Conservation (phyloP, 2,797 vertebrate species). For the Pyrocephalus nanus region DNA sequence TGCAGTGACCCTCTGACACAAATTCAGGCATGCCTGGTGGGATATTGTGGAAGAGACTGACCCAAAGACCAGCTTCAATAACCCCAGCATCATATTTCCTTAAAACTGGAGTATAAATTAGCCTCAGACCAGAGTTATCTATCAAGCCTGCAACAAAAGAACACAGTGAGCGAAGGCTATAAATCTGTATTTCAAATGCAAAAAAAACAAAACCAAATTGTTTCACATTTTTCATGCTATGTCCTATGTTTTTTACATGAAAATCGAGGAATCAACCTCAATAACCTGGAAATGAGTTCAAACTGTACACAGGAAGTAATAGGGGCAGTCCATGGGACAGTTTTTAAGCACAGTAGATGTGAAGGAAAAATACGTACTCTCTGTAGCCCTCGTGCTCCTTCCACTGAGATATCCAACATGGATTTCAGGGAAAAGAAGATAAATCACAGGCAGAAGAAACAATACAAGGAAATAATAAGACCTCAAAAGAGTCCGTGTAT, state of each 20-base stretch:
- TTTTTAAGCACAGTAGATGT: background rate
- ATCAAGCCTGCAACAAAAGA: conserved; percentile 76
- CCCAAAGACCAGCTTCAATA: conserved; percentile 88
- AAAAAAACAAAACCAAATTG: background rate
- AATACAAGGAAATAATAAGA: background rate
- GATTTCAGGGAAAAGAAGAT: background rate
- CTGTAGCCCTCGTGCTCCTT: background rate
- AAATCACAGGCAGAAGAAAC: background rate
- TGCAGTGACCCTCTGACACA: conserved; percentile 86
- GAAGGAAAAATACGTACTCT: background rate
- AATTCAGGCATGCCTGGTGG: conserved; percentile 86
- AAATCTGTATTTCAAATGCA: background rate
- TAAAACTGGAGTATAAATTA: conserved; percentile 80
- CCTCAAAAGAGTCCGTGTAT: background rate
- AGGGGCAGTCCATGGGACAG: background rate
- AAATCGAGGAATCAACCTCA: conserved; percentile 2
- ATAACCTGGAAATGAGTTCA: background rate
- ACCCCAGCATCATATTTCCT: conserved; percentile 85
- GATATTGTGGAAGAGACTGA: conserved; percentile 89
- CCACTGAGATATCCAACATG: background rate
- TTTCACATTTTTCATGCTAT: background rate
- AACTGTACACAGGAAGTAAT: background rate
- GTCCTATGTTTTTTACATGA: background rate
- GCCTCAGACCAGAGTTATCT: conserved; percentile 85
- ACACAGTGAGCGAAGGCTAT: background rate